A percentile compares a stretch with the other conserved stretches of the same genome.
phyloP scores from a whole-genome alignment of 2,113 vertebrate species.

The Cinclus mexicanus region DNA sequence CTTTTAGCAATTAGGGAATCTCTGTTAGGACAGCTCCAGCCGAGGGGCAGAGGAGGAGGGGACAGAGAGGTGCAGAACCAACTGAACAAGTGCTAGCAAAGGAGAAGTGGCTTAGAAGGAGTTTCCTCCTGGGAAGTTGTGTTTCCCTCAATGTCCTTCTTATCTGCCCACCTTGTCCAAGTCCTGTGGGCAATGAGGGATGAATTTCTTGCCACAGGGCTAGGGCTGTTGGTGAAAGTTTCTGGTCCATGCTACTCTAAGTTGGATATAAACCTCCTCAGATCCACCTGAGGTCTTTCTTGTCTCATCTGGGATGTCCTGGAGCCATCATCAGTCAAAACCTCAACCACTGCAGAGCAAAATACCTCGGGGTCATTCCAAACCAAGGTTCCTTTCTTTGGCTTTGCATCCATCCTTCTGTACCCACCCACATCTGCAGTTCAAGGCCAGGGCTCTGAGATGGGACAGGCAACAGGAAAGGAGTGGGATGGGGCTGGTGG shows the following conservation, averaged over 20 bases:
- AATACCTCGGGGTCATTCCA: neutral
- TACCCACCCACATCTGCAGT: neutral
- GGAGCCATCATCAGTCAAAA: accelerated
- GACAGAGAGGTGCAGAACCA: neutral
- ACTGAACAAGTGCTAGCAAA: neutral
- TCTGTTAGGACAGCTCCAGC: constrained; percentile 14
- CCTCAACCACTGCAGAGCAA: neutral
- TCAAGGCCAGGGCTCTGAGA: neutral
- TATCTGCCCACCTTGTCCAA: accelerated
- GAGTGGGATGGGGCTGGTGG: neutral
- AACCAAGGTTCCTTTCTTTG: neutral
- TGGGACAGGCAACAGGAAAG: neutral
- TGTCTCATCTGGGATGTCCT: neutral
- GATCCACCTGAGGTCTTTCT: neutral
- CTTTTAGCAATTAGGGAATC: neutral
- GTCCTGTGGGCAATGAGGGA: accelerated
- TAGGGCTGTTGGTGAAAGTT: neutral
- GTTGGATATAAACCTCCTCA: neutral
- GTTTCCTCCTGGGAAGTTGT: neutral
- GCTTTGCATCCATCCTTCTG: neutral
- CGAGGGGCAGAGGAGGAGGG: neutral
- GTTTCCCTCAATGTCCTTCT: neutral
- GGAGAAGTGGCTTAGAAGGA: neutral
- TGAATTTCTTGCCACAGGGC: accelerated
- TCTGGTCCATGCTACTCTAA: neutral